Evolutionary conservation across 2,888 invertebrate species (phyloP).

Genomic region (Beris chalybata): DNA sequence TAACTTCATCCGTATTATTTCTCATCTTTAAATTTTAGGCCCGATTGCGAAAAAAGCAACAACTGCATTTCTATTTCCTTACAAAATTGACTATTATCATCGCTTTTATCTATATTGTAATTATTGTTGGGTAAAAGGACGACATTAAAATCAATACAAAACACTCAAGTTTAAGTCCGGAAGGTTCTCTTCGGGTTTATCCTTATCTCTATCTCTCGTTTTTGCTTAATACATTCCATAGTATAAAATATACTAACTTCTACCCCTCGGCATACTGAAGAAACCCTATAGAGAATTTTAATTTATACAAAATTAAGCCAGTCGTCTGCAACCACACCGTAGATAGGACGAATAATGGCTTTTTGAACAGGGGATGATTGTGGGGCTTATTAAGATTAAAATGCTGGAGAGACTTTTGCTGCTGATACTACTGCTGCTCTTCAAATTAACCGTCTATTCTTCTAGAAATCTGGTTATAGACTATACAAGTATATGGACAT

Average conservation of each 20-base stretch:
- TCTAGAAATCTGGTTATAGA: conserved; percentile 14
- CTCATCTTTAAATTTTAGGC: too few species aligned
- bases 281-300: conserved; percentile 38
- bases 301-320: conserved; percentile 40
- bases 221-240: conserved; percentile 18
- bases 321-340: conserved; percentile 40
- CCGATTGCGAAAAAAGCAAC: too few species aligned
- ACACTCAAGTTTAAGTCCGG: conserved; percentile 33
- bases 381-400: conserved; percentile 39
- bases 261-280: conserved; percentile 1
- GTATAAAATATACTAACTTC: conserved; percentile 13
- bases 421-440: conserved; percentile 15
- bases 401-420: conserved; percentile 35
- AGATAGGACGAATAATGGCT: conserved; percentile 39
- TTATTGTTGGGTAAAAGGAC: conserved; percentile 36
- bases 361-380: conserved; percentile 38
- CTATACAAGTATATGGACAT: conserved; percentile 18
- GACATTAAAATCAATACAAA: conserved; percentile 40
- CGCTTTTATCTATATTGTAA: conserved; percentile 25
- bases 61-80: too few species aligned
- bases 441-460: conserved; percentile 29
- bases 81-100: conserved; percentile 11
- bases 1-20: too few species aligned
- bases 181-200: conserved; percentile 33
- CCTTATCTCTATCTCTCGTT: conserved; percentile 29